Conservation (phyloP, 2,797 vertebrate genomes). For the Cuniculus paca region DNA sequence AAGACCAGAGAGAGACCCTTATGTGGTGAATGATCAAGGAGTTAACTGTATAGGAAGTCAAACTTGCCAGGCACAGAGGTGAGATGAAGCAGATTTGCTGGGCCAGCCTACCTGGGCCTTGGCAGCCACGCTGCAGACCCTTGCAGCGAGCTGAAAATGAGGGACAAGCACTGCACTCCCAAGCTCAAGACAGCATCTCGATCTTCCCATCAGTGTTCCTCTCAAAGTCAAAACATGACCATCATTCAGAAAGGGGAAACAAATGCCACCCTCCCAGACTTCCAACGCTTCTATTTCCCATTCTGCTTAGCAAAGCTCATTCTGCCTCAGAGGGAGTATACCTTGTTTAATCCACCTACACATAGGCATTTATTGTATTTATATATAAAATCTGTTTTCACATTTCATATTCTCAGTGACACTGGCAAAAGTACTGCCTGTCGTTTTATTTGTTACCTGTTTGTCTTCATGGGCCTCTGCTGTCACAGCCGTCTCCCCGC, state of each 20-base stretch:
- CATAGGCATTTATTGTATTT: not conserved
- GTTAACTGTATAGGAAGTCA: not conserved
- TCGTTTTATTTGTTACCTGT: not conserved
- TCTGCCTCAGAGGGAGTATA: not conserved
- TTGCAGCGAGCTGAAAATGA: not conserved
- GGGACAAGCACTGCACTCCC: not conserved
- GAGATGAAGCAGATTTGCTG: not conserved
- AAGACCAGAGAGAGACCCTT: not conserved
- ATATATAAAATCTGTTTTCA: not conserved
- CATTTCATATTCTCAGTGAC: conserved; percentile 22
- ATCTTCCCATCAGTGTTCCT: not conserved
- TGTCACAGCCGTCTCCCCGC: not conserved
- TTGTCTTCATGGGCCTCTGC: not conserved
- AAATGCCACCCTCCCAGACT: not conserved
- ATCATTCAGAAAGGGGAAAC: not conserved
- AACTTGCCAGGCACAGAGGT: not conserved
- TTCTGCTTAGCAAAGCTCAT: not conserved
- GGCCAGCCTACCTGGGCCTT: not conserved
- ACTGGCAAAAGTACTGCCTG: not conserved
- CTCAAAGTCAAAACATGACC: not conserved
- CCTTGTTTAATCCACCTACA: not conserved
- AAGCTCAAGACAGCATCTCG: not conserved
- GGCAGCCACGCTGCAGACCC: not conserved
- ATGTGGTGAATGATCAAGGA: not conserved
- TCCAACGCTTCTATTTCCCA: conserved; percentile 5